phyloP scores from a whole-genome alignment of 2,113 vertebrate species.

The Cololabis saira region DNA sequence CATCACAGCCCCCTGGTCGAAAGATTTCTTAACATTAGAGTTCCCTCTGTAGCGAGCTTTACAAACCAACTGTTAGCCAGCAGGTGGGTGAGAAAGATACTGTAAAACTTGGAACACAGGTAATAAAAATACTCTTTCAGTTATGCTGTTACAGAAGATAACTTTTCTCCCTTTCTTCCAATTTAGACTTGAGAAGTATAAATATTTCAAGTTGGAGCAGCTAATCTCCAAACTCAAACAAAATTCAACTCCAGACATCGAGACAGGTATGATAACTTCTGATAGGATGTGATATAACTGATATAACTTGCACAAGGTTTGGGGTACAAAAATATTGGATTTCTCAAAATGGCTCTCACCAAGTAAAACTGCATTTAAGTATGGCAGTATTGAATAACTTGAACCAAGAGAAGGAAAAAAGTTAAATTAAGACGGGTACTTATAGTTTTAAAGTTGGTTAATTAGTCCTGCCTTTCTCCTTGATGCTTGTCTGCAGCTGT shows the following conservation, averaged over 20 bases:
- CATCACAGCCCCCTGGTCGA: conserved; percentile 63
- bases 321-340: too few species aligned
- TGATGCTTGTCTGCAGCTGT: not conserved
- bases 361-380: not conserved
- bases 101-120: not conserved
- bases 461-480: not conserved
- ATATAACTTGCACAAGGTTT: not conserved
- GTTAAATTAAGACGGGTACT: not conserved
- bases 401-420: not conserved
- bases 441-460: not conserved
- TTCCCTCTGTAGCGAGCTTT: conserved; percentile 69
- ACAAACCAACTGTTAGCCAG: conserved; percentile 63
- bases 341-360: too few species aligned
- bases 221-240: conserved; percentile 66
- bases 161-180: conserved; percentile 11
- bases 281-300: not conserved
- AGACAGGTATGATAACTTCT: conserved; percentile 45
- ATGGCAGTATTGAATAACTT: not conserved
- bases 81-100: conserved; percentile 69
- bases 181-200: conserved; percentile 79
- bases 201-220: conserved; percentile 77
- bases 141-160: not conserved
- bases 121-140: not conserved
- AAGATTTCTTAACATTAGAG: conserved; percentile 75
- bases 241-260: conserved; percentile 17